Percentiles rank a stretch among this genome's conserved stretches.
These are phyloP conservation scores for Metopolophium dirhodum DNA, from an alignment of 1,140 invertebrate genomes.

Conservation along the genomic window DNA sequence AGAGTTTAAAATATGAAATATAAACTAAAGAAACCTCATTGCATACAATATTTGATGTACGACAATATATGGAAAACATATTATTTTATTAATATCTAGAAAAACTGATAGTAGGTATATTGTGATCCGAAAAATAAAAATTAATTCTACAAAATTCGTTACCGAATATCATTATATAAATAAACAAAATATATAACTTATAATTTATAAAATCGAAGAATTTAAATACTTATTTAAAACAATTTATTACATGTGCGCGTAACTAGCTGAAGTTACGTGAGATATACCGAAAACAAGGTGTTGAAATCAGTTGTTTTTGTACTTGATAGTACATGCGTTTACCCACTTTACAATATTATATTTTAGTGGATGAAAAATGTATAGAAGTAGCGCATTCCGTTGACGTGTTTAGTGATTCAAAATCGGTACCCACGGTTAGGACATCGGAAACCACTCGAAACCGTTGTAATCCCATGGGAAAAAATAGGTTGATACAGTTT, in stretches of 20 bases:
- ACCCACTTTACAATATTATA: slow-evolving; percentile 24
- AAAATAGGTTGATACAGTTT: background rate
- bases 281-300: background rate
- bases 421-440: slow-evolving; percentile 49
- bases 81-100: background rate
- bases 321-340: background rate
- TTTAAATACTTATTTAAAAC: background rate
- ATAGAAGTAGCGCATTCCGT: slow-evolving; percentile 51
- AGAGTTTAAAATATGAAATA: background rate
- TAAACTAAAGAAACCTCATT: background rate
- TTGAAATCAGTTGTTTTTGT: background rate
- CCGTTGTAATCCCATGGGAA: slow-evolving; percentile 40
- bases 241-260: background rate
- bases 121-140: too few relatives aligned
- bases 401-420: slow-evolving; percentile 47
- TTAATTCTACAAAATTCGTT: background rate
- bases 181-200: background rate
- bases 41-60: background rate
- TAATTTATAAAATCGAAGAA: background rate
- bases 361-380: slow-evolving; percentile 36
- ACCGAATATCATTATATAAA: background rate
- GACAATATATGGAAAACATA: background rate
- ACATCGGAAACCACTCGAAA: slow-evolving; percentile 46
- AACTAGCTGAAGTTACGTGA: background rate
- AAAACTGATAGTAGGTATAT: background rate